phyloP scores from a whole-genome alignment of 64 coral and sea anemone species.

The Pocillopora verrucosa region DNA sequence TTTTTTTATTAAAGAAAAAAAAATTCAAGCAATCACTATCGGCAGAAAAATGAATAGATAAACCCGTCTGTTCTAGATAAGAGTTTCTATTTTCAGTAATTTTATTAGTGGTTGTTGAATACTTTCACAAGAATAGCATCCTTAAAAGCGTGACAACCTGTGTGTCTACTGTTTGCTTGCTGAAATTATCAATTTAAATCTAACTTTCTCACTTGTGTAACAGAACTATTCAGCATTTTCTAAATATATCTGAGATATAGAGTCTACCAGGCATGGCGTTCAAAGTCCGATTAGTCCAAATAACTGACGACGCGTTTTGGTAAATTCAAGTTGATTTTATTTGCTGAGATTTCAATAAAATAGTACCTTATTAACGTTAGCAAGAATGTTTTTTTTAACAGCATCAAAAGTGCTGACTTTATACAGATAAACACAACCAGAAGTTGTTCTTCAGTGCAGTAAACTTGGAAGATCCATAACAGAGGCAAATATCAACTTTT shows the following conservation, averaged over 20 bases:
- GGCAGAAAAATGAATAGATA: background rate
- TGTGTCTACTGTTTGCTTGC: background rate
- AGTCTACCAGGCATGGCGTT: background rate
- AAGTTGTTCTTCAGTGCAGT: background rate
- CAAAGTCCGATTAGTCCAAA: background rate
- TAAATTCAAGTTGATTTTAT: background rate
- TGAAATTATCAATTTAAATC: background rate
- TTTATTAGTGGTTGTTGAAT: background rate
- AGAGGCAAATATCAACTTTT: slow-evolving; percentile 22
- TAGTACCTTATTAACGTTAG: background rate
- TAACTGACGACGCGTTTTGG: background rate
- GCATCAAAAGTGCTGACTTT: too few species aligned
- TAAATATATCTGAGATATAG: background rate
- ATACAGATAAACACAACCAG: too few species aligned
- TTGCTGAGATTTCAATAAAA: background rate
- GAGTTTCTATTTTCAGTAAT: background rate
- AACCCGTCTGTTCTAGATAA: background rate
- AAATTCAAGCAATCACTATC: too few species aligned
- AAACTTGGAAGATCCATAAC: slow-evolving; percentile 10
- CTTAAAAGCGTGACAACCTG: background rate
- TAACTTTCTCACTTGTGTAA: background rate
- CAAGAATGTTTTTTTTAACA: too few species aligned
- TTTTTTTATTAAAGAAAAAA: too few species aligned
- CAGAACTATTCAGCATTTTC: background rate
- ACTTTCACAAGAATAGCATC: background rate